Conservation (phyloP, 2,888 invertebrate genomes). For the Pecten maximus region DNA sequence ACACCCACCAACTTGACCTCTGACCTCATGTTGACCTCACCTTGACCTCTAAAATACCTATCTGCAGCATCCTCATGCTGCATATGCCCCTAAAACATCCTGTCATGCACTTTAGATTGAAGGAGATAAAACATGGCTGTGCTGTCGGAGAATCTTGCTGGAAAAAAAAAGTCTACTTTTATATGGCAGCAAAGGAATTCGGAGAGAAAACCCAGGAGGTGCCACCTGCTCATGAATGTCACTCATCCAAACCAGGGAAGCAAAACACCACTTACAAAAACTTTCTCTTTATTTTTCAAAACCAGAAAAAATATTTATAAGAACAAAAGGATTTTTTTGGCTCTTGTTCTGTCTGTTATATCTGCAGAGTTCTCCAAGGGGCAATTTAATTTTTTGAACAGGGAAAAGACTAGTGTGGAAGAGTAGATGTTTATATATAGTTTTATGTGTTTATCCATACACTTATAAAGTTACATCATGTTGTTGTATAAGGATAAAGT, state of each 20-base stretch:
- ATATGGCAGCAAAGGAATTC: neutral
- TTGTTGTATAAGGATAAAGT: no score
- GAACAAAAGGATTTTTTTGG: neutral
- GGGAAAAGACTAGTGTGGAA: neutral
- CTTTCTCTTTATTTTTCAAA: neutral
- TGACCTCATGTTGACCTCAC: neutral
- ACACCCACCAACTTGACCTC: neutral
- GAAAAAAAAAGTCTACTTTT: slow-evolving; percentile 2
- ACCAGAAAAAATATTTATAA: neutral
- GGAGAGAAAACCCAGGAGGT: neutral
- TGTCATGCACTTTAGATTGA: slow-evolving; percentile 30
- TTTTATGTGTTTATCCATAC: neutral
- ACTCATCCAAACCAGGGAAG: neutral
- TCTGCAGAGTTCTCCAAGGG: neutral
- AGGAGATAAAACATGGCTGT: slow-evolving; percentile 23
- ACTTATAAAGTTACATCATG: neutral
- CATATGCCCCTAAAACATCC: neutral
- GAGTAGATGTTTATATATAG: neutral
- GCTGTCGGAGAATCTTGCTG: neutral
- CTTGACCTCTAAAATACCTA: neutral
- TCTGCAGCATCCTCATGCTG: neutral
- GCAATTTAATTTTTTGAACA: neutral
- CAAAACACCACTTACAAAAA: neutral
- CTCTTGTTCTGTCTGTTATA: neutral
- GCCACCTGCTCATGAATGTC: slow-evolving; percentile 9